phyloP scores from a whole-genome alignment of 2,113 vertebrate genomes.

The Lagopus muta region DNA sequence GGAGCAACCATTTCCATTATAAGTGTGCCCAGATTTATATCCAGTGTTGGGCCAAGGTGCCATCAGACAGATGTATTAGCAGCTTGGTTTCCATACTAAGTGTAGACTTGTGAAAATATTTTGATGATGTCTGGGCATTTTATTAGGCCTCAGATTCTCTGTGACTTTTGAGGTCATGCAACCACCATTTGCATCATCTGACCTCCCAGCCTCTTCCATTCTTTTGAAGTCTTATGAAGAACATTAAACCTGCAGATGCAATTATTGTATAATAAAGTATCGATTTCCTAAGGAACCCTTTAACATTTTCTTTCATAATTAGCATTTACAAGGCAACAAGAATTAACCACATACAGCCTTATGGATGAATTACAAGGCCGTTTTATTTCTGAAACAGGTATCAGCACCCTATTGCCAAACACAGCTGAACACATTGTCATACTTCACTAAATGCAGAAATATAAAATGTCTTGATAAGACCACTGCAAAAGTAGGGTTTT shows the following conservation, averaged over 20 bases:
- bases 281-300: slow-evolving; percentile 78
- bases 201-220: slow-evolving; percentile 73
- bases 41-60: slow-evolving; percentile 51
- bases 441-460: not conserved
- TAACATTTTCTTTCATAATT: slow-evolving; percentile 79
- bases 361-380: slow-evolving; percentile 63
- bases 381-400: slow-evolving; percentile 66
- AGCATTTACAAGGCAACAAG: slow-evolving; percentile 76
- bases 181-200: slow-evolving; percentile 70
- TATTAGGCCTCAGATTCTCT: slow-evolving; percentile 66
- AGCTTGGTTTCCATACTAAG: slow-evolving; percentile 67
- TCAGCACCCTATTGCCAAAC: not conserved
- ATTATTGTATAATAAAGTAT: slow-evolving; percentile 85
- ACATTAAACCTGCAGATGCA: slow-evolving; percentile 78
- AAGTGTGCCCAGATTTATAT: slow-evolving; percentile 56
- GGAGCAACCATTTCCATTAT: slow-evolving; percentile 53
- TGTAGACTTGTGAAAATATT: slow-evolving; percentile 66
- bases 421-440: not conserved
- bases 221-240: slow-evolving; percentile 66
- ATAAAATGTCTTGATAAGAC: not conserved
- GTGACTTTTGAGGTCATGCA: slow-evolving; percentile 72
- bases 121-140: slow-evolving; percentile 66
- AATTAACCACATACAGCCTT: slow-evolving; percentile 70
- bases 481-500: not conserved
- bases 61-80: slow-evolving; percentile 53